Conservation (phyloP, 2,113 vertebrate species). For the Nymphicus hollandicus region DNA sequence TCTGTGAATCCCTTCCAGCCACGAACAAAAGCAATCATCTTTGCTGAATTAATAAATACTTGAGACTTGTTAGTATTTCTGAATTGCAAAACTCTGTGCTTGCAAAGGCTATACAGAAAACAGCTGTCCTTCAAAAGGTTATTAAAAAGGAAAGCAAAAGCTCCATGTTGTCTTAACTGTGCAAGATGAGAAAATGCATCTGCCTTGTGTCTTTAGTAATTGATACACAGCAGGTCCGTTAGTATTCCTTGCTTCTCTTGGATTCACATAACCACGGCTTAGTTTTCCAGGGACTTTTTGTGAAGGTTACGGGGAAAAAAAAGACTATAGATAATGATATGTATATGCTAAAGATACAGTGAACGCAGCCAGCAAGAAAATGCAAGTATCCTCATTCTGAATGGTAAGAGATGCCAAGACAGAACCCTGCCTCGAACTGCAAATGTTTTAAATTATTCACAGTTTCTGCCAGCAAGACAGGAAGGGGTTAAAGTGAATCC, state of each 20-base stretch:
- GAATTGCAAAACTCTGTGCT: not conserved
- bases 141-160: not conserved
- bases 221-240: not conserved
- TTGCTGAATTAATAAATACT: conserved; percentile 16
- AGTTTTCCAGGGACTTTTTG: not conserved
- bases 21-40: not conserved
- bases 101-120: not conserved
- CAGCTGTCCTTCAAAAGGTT: not conserved
- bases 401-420: not conserved
- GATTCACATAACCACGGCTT: not conserved
- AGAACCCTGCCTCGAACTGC: not conserved
- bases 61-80: not conserved
- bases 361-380: not conserved
- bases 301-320: not conserved
- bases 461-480: not conserved
- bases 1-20: not conserved
- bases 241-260: not conserved
- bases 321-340: not conserved
- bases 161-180: not conserved
- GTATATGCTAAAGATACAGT: not conserved
- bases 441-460: not conserved
- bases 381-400: not conserved
- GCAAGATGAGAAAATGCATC: not conserved
- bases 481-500: not conserved
- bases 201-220: not conserved